These are phyloP conservation scores for Zaprionus bogoriensis DNA, from an alignment of 2,888 invertebrate genomes.

Conservation along the genomic window DNA sequence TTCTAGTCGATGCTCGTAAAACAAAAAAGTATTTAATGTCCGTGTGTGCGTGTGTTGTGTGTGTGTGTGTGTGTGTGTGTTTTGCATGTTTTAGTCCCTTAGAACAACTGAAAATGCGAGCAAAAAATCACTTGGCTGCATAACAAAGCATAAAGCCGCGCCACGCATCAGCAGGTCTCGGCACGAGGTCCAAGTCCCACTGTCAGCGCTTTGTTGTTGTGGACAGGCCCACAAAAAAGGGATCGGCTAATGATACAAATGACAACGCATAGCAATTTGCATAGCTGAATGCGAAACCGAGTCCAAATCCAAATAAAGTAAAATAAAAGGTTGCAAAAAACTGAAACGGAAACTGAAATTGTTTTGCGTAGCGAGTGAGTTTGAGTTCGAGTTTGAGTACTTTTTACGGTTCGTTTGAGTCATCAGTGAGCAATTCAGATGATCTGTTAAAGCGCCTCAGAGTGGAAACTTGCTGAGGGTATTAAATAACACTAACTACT, in stretches of 20 bases:
- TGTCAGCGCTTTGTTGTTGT: constrained; percentile 20
- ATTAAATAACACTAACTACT: constrained; percentile 1
- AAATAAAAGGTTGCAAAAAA: constrained; percentile 15
- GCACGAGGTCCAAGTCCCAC: constrained; percentile 16
- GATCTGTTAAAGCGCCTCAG: neutral
- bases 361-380: neutral
- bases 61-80: constrained; percentile 1
- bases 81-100: neutral
- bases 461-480: neutral
- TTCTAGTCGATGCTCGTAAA: neutral
- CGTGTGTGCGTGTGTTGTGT: neutral
- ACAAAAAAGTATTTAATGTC: neutral
- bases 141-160: constrained; percentile 52
- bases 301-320: constrained; percentile 22
- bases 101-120: neutral
- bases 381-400: constrained; percentile 2
- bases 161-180: constrained; percentile 37
- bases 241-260: constrained; percentile 51
- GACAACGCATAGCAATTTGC: constrained; percentile 50
- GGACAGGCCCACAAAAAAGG: constrained; percentile 22
- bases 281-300: no score
- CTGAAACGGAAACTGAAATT: neutral
- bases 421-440: constrained; percentile 13
- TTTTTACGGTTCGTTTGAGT: constrained; percentile 15
- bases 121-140: constrained; percentile 48